Evolutionary conservation across 2,888 invertebrate species (phyloP), one percentile per base, ranked within the genome.

Genomic region (Drosophila fulvimacula): DNA sequence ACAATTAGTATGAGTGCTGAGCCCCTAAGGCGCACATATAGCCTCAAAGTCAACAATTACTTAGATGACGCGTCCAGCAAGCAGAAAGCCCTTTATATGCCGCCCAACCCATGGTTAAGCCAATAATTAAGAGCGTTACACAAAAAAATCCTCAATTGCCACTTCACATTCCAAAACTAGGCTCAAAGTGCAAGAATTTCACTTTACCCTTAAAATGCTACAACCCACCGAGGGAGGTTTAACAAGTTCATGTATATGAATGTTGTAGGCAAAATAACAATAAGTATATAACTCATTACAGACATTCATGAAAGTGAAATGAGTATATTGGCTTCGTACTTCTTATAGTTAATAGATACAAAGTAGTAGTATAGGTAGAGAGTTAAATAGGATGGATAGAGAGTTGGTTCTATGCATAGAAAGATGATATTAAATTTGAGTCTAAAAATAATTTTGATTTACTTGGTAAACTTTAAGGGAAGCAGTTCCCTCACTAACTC

Each of bases 1-100:
- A 38, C 72, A 73, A 69, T 76, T 74, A 67, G 48, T 52, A 41
- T 57, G 62, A 75, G 71, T 74, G 52, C 59, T 41, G 17, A 48
- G 39, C 66, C 34, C 42, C 59, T 38, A 21, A 57, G 56, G 27
- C 63, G 19, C 9, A 44, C 32, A 64, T 68, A 52, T 46, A 59
- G 17, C 38, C 39, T 30, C 38, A 49, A 51, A 51, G 19, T 30
- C 60, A 65, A 59, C 66, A 63, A 61, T 76, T 60, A 69, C 49
- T 63, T 56, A 68, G 63, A 46, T 62, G 66, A 73, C 57, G 71
- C 52, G 52, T 48, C 30, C 42, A 27, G 13, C 53, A n/a, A 24
- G n/a, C 17, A 39, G 38, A 34, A 38, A 42, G 55, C 11, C 24
- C 52, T 51, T 59, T 44, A 63, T 44, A 42, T 38, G 24, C 34